Evolutionary conservation across 2,797 vertebrate species (phyloP), one percentile per base, ranked within the genome.

Genomic region (Carcharodon carcharias): DNA sequence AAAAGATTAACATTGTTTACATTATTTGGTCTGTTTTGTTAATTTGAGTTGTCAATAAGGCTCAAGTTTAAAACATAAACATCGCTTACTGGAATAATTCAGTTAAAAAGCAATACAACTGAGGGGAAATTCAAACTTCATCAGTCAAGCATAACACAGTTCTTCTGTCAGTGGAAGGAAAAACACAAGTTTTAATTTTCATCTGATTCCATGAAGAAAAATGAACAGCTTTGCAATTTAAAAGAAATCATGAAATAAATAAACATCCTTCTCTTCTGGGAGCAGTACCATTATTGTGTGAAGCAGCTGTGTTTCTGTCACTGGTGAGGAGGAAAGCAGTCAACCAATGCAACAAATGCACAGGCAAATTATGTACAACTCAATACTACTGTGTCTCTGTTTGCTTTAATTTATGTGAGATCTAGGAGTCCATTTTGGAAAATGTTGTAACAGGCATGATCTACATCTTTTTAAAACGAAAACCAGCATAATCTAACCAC

Each of bases 201-300:
- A 93, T 45, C 6, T 67, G 7, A 67, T 67, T 67, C 40, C 91
- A 93, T 26, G 18, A 93, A 93, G 58, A 26, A 67, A 93, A 45
- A 67, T 65, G 63, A 93, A 67, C 61, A 93, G 91, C 21, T 93
- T 93, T 45, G 23, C n/a, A 67, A 93, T 26, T 67, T 93, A 65
- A 93, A 67, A 93, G n/a, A 40, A 85, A 85, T 85, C 50, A 85
- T 50, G 6, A 93, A 93, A 93, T 31, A 67, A 93, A 92, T 65
- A 89, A 91, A 91, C 88, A 91, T 58, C 91, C 61, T 67, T 93
- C 63, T 6, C n/a, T 67, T 93, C 61, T 45, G 91, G 35, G 61
- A 93, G 88, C 35, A 35, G 35, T 91, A 56, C 50, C 54, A 89
- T 63, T 89, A n/a, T 92, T 63, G 16, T 67, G n/a, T 26, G n/a